phyloP scores from a whole-genome alignment of 2,888 invertebrate species.

The Rosalia funebris region DNA sequence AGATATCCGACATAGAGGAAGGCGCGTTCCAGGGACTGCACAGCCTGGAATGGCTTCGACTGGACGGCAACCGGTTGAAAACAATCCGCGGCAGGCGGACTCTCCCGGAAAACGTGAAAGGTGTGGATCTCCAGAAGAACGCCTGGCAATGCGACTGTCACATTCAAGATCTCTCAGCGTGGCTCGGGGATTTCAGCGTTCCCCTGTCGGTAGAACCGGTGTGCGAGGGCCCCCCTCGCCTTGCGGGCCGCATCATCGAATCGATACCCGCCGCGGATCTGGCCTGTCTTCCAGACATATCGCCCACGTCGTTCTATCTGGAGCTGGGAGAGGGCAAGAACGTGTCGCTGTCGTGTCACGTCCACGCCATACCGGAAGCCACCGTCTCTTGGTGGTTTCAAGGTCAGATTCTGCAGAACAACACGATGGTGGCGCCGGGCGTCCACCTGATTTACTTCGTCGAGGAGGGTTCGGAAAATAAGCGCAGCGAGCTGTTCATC shows the following conservation, averaged over 20 bases:
- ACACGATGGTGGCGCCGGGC: constrained; percentile 74
- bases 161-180: constrained; percentile 78
- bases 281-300: constrained; percentile 84
- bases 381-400: constrained; percentile 86
- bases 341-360: constrained; percentile 81
- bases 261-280: constrained; percentile 74
- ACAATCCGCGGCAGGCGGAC: constrained; percentile 77
- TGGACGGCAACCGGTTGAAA: constrained; percentile 83
- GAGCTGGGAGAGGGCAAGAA: constrained; percentile 85
- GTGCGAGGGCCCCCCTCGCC: constrained; percentile 77
- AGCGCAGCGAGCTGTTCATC: constrained; percentile 82
- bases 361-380: constrained; percentile 84
- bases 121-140: constrained; percentile 81
- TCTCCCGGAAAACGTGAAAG: constrained; percentile 80
- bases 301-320: constrained; percentile 78
- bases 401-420: constrained; percentile 82
- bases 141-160: constrained; percentile 91
- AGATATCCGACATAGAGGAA: constrained; percentile 79
- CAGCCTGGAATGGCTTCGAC: constrained; percentile 83
- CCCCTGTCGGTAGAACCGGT: constrained; percentile 82
- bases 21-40: constrained; percentile 85
- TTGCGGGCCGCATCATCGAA: constrained; percentile 75
- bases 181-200: constrained; percentile 81
- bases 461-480: constrained; percentile 77
- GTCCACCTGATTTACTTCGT: constrained; percentile 76